phyloP scores from a whole-genome alignment of 2,888 invertebrate species.

The Tridacna gigas region DNA sequence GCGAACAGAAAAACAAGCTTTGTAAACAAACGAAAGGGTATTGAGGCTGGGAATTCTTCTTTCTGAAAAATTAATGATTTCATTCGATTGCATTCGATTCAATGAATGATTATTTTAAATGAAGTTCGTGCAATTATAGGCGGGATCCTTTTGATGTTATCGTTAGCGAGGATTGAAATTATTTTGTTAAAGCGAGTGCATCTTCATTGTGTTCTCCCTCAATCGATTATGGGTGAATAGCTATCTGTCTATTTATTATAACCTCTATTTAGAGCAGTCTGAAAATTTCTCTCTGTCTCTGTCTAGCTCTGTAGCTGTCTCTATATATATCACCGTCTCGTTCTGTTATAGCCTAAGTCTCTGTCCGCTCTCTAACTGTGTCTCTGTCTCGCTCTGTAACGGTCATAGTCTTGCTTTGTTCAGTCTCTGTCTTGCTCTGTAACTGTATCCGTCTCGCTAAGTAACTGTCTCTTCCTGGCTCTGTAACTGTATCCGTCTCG shows the following conservation, averaged over 20 bases:
- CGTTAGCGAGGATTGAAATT: neutral
- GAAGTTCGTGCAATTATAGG: neutral
- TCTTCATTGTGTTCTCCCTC: neutral
- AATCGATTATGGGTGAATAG: neutral
- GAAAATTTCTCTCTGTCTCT: neutral
- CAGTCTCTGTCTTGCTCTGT: too few species aligned
- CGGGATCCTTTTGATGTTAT: neutral
- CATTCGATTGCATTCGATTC: neutral
- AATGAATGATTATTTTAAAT: neutral
- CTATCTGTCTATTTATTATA: too few species aligned
- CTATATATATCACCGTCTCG: neutral
- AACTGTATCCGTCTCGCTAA: too few species aligned
- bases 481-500: too few species aligned
- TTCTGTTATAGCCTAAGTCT: too few species aligned
- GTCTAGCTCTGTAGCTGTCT: neutral
- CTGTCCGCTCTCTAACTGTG: neutral
- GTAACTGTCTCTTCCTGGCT: too few species aligned
- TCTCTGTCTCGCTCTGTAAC: neutral
- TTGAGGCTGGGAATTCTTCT: too few species aligned
- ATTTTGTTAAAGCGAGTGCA: neutral
- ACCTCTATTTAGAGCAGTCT: neutral
- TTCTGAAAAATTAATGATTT: neutral
- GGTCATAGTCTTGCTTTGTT: too few species aligned
- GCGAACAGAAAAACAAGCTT: too few species aligned
- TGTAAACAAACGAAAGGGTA: too few species aligned